These are phyloP conservation scores for Sparidentex hasta DNA, from an alignment of 2,797 vertebrate genomes.

Conservation along the genomic window DNA sequence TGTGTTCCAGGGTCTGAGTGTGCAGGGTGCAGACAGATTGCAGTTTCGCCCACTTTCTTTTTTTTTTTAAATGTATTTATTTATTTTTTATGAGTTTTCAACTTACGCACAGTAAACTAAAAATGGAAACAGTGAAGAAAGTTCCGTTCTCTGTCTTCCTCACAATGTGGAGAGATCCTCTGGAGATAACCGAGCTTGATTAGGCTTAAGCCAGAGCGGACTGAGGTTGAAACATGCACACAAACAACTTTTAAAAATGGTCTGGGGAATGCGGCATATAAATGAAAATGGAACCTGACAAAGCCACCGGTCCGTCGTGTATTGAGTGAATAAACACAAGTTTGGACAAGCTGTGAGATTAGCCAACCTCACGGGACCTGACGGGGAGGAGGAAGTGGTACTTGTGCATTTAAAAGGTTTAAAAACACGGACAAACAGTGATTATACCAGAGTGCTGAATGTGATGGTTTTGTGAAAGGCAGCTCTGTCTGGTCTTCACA, in stretches of 20 bases:
- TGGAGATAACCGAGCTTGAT: constrained; percentile 42
- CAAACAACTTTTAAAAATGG: constrained; percentile 8
- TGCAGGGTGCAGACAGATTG: background rate
- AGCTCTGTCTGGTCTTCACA: background rate
- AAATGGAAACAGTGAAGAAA: background rate
- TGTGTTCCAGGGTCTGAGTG: background rate
- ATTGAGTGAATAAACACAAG: constrained; percentile 35
- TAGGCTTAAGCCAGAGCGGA: constrained; percentile 5
- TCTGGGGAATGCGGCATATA: constrained; percentile 34
- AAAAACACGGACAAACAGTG: constrained; percentile 26
- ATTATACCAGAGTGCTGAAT: constrained; percentile 12
- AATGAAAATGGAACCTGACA: constrained; percentile 33
- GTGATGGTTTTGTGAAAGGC: background rate
- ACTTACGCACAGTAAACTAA: no score
- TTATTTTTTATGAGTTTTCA: no score
- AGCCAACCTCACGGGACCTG: constrained; percentile 27
- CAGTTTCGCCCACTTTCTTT: no score
- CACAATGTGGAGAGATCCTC: constrained; percentile 12
- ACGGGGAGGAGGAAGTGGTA: constrained; percentile 15
- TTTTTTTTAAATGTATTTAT: no score
- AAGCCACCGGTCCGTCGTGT: constrained; percentile 4
- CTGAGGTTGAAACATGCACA: constrained; percentile 21
- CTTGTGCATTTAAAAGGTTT: constrained; percentile 28
- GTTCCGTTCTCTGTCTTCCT: background rate
- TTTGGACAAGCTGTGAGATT: constrained; percentile 49